A percentile compares a stretch with the other conserved stretches of the same genome.
phyloP scores from a whole-genome alignment of 2,888 invertebrate species.

The Orthonychiurus folsomi region DNA sequence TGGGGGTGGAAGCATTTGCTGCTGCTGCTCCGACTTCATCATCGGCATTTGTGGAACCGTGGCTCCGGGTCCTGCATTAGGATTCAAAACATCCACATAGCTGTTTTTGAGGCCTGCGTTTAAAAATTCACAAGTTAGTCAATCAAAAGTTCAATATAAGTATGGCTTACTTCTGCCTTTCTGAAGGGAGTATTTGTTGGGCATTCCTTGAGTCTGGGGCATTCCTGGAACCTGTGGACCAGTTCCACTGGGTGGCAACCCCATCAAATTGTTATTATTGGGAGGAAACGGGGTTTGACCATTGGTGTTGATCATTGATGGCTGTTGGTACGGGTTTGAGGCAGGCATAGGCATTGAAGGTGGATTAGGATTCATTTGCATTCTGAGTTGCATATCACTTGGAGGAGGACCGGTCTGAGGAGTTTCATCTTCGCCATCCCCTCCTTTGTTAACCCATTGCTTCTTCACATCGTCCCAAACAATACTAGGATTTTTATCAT shows the following conservation, averaged over 20 bases:
- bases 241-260: neutral
- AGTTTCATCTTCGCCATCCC: slow-evolving; percentile 53
- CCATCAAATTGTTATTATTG: slow-evolving; percentile 6
- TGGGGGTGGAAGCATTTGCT: neutral
- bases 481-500: slow-evolving; percentile 87
- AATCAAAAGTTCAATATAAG: neutral
- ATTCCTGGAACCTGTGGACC: neutral
- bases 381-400: slow-evolving; percentile 5
- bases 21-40: too few species aligned
- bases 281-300: neutral
- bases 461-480: slow-evolving; percentile 85
- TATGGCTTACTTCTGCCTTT: slow-evolving; percentile 10
- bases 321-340: slow-evolving; percentile 16
- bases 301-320: slow-evolving; percentile 5
- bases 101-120: slow-evolving; percentile 66
- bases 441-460: slow-evolving; percentile 76
- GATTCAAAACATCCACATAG: slow-evolving; percentile 85
- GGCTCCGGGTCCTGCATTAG: slow-evolving; percentile 50
- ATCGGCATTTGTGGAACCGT: neutral
- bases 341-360: slow-evolving; percentile 15
- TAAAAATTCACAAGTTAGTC: neutral
- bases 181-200: slow-evolving; percentile 5
- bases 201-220: neutral
- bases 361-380: slow-evolving; percentile 14
- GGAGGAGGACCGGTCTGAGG: slow-evolving; percentile 54